These are phyloP conservation scores for Lordiphosa fenestrarum DNA, from an alignment of 2,888 invertebrate species.

Conservation along the genomic window DNA sequence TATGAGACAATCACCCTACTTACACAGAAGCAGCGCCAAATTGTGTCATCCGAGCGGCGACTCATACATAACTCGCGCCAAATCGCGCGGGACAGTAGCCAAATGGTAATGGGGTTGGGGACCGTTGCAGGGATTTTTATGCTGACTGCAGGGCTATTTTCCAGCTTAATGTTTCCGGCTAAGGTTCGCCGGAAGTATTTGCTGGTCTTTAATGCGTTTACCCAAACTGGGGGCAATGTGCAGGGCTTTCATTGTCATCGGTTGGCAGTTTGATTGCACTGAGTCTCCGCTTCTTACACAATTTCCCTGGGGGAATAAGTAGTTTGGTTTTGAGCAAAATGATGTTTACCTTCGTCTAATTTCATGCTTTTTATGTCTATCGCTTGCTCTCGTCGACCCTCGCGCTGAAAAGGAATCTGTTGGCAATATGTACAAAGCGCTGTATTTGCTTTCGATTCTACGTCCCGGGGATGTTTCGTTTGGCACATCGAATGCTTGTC, in stretches of 20 bases:
- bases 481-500: constrained; percentile 18
- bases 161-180: no score
- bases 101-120: no score
- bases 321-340: constrained; percentile 47
- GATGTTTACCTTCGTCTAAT: constrained; percentile 65
- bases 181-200: constrained; percentile 59
- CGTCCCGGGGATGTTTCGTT: no score
- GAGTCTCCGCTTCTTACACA: background rate
- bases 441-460: no score
- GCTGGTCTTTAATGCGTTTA: constrained; percentile 67
- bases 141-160: no score
- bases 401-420: background rate
- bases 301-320: background rate
- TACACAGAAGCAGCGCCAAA: no score
- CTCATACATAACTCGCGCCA: no score
- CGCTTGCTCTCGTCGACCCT: background rate
- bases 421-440: no score
- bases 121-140: no score
- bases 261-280: constrained; percentile 23
- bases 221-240: constrained; percentile 17
- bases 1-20: no score
- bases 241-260: background rate
- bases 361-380: constrained; percentile 30
- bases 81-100: no score
- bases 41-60: no score